Percentiles rank a stretch among this genome's conserved stretches.
phyloP scores from a whole-genome alignment of 2,797 vertebrate genomes.

The Sebastes oblongus region DNA sequence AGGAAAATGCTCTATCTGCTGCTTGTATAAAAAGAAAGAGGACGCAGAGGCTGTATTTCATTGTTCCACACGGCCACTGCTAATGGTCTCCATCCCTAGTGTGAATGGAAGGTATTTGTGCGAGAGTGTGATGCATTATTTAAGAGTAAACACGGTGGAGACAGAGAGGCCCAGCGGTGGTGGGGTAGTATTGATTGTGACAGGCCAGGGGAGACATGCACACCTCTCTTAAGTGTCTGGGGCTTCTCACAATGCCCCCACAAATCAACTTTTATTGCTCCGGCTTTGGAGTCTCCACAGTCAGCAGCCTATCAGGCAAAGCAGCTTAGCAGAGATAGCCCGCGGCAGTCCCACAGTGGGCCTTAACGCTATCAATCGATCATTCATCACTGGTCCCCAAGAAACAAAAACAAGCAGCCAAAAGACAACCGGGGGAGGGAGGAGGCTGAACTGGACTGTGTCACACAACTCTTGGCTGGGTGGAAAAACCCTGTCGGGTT shows the following conservation, averaged over 20 bases:
- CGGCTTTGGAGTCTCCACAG: constrained; percentile 71
- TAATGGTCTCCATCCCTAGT: constrained; percentile 67
- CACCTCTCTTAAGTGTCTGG: constrained; percentile 78
- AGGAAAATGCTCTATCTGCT: constrained; percentile 41
- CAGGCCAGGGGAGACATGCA: constrained; percentile 74
- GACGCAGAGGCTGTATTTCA: constrained; percentile 53
- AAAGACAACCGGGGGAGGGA: constrained; percentile 58
- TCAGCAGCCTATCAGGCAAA: constrained; percentile 77
- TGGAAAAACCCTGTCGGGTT: constrained; percentile 74
- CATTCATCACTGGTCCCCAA: constrained; percentile 73
- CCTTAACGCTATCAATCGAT: constrained; percentile 76
- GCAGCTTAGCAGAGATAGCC: constrained; percentile 76
- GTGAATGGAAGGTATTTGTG: constrained; percentile 71
- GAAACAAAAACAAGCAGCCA: constrained; percentile 76
- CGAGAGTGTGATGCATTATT: constrained; percentile 73
- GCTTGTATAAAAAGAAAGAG: constrained; percentile 47
- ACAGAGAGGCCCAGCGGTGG: constrained; percentile 64
- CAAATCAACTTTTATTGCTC: constrained; percentile 80
- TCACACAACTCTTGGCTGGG: constrained; percentile 56
- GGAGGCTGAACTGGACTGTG: constrained; percentile 52
- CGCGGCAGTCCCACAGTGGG: constrained; percentile 66
- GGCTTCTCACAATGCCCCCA: constrained; percentile 73
- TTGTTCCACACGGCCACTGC: constrained; percentile 53
- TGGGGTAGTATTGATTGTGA: constrained; percentile 76
- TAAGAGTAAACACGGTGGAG: constrained; percentile 76